Conservation (phyloP, 2,113 vertebrate species). For the Mungos mungo region DNA sequence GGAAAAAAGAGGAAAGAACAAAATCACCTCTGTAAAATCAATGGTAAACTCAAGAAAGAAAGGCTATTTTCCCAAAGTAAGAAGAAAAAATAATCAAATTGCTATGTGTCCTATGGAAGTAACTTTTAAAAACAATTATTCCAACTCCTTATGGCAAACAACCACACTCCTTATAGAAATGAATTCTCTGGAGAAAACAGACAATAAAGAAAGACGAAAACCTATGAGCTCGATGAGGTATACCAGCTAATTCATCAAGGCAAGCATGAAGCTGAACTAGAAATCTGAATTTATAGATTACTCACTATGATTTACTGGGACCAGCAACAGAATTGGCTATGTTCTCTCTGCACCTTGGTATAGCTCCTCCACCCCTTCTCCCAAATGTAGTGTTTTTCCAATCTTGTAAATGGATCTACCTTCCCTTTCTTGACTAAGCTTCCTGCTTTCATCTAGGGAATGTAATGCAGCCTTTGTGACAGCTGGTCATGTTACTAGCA, state of each 20-base stretch:
- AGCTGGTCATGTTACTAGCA: background rate
- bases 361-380: background rate
- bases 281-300: background rate
- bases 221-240: background rate
- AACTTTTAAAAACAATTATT: background rate
- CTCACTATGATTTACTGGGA: background rate
- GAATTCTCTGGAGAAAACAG: background rate
- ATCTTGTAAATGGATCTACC: background rate
- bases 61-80: background rate
- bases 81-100: background rate
- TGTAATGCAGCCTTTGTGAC: background rate
- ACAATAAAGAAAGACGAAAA: background rate
- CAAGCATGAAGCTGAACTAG: background rate
- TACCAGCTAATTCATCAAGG: background rate
- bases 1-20: background rate
- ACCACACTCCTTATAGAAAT: background rate
- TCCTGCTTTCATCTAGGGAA: background rate
- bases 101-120: background rate
- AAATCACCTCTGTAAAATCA: background rate
- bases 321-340: background rate
- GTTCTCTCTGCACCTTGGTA: background rate
- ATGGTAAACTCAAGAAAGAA: background rate
- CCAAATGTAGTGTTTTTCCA: background rate
- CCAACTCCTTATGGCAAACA: background rate
- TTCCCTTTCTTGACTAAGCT: background rate